A percentile compares a stretch with the other conserved stretches of the same genome.
phyloP scores from a whole-genome alignment of 2,113 vertebrate genomes.

The Lanius collurio region DNA sequence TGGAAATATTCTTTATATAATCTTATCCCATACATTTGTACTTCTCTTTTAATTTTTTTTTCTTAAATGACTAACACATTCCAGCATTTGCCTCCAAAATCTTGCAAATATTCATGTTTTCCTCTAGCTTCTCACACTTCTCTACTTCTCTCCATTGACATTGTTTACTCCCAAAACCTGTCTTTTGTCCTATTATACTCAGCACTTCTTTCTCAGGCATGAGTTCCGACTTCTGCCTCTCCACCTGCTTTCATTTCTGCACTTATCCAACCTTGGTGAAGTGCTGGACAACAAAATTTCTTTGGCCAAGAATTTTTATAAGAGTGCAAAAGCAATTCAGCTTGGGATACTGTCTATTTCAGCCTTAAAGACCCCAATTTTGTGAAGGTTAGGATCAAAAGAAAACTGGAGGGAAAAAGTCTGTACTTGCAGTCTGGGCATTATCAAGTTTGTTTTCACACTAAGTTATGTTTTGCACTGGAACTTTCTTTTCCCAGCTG shows the following conservation, averaged over 20 bases:
- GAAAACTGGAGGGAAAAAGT: background rate
- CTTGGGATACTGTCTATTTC: background rate
- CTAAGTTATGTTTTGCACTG: background rate
- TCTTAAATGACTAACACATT: background rate
- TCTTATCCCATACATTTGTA: fast-evolving
- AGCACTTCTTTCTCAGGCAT: background rate
- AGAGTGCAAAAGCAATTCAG: background rate
- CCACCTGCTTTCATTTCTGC: background rate
- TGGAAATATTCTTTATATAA: background rate
- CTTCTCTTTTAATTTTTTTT: background rate
- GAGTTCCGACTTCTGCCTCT: background rate
- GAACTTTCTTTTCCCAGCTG: background rate
- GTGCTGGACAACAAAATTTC: background rate
- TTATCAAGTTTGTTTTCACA: background rate
- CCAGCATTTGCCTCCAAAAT: background rate
- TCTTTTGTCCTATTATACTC: background rate
- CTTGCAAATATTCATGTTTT: background rate
- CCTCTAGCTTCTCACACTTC: background rate
- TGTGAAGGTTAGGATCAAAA: background rate
- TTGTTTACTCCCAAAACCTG: background rate
- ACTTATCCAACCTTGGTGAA: background rate
- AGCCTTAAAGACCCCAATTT: background rate
- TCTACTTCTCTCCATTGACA: background rate
- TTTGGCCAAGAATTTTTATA: background rate
- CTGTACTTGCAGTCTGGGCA: background rate